Conservation (phyloP, 2,113 vertebrate genomes). For the Tylochromis polylepis region DNA sequence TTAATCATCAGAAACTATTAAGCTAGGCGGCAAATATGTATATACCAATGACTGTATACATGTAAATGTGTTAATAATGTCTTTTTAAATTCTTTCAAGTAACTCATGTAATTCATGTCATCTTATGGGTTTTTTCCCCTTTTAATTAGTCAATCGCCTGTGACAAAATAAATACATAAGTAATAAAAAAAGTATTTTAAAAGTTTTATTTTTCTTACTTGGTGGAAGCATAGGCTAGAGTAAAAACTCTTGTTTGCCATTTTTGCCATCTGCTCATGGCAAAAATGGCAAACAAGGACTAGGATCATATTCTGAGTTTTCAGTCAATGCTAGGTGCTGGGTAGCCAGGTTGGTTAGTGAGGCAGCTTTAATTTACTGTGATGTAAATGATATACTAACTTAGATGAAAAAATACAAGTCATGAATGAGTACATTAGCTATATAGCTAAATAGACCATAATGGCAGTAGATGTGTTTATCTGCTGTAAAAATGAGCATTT, state of each 20-base stretch:
- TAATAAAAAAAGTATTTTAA: not conserved
- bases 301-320: not conserved
- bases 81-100: not conserved
- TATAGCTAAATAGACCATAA: not conserved
- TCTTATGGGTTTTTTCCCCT: not conserved
- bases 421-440: no score
- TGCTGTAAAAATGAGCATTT: not conserved
- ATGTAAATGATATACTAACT: no score
- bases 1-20: fast-evolving
- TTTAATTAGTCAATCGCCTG: not conserved
- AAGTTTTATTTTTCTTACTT: fast-evolving
- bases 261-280: not conserved
- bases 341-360: fast-evolving
- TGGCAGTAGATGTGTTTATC: not conserved
- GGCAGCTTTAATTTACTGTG: not conserved
- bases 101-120: not conserved
- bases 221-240: not conserved
- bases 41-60: no score
- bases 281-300: not conserved
- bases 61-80: not conserved
- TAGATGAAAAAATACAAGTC: no score
- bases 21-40: not conserved
- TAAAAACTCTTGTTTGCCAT: fast-evolving
- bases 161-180: not conserved
- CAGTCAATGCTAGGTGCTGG: not conserved